Evolutionary conservation across 2,113 vertebrate species (phyloP), one percentile per base, ranked within the genome.

Genomic region (Polyodon spathula): DNA sequence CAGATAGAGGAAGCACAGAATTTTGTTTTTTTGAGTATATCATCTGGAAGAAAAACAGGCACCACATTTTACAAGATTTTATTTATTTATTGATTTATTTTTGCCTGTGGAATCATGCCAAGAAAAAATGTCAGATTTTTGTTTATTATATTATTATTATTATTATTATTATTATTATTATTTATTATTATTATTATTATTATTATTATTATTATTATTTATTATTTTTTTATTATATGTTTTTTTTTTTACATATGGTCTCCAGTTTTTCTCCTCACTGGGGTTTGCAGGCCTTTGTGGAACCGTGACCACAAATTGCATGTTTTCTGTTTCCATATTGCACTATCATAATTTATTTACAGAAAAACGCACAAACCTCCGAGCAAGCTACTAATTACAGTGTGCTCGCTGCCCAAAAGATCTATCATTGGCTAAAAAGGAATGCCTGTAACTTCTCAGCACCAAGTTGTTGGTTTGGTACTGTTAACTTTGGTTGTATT

Each of bases 291-390:
- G 62, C 37, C 56, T 66, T 7, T 63, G 65, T 15, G 61, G 76
- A 75, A 46, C 66, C 67, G 48, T 2, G 58, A 54, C 66, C 63
- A 68, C 56, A 70, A 78, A 77, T 74, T 76, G 16, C 51, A 66
- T 2, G n/a, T 66, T 75, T 70, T 68, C 57, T 63, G 58, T 67
- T 62, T 64, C 62, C 64, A 59, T 67, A 65, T 72, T 46, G 51
- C 27, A 54, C 48, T 43, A 43, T 63, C 42, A 55, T 65, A 50
- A 72, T 72, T 61, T 64, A 50, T 63, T 67, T 66, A 48, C 50
- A 44, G 27, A 56, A 4, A 39, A 56, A 53, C 58, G 37, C 54
- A 63, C 61, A 66, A 54, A 64, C 68, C 61, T 55, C 56, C n/a
- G 43, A 62, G 65, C 44, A 39, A 43, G 44, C 40, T 56, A 56